A percentile compares a stretch with the other conserved stretches of the same genome.
Evolutionary conservation across 1,140 invertebrate species (phyloP).

Genomic region (Drosophila tani): DNA sequence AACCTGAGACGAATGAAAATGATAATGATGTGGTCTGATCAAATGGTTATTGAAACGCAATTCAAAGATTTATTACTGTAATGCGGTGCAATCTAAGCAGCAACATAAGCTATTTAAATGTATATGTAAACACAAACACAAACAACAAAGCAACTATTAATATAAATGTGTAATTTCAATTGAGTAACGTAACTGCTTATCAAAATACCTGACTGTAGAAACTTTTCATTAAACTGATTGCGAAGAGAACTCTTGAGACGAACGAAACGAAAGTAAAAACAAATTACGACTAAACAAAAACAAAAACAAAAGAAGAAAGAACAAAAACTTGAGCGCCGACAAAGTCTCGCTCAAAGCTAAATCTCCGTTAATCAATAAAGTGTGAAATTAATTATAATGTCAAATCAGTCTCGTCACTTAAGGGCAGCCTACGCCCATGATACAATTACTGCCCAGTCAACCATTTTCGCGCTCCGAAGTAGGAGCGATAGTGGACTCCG

Average conservation of each 20-base stretch:
- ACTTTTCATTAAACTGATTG: constrained; percentile 70
- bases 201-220: constrained; percentile 81
- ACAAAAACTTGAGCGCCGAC: constrained; percentile 58
- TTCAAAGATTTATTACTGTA: constrained; percentile 66
- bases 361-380: constrained; percentile 67
- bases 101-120: constrained; percentile 69
- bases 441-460: no score
- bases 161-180: constrained; percentile 74
- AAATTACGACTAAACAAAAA: constrained; percentile 53
- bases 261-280: constrained; percentile 39
- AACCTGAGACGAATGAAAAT: constrained; percentile 38
- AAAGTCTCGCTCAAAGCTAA: constrained; percentile 47
- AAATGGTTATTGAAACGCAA: constrained; percentile 59
- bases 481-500: no score
- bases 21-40: constrained; percentile 52
- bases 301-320: constrained; percentile 26
- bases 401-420: constrained; percentile 15
- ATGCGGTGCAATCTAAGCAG: constrained; percentile 65
- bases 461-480: no score
- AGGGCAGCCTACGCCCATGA: no score
- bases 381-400: constrained; percentile 52
- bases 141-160: constrained; percentile 45
- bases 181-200: constrained; percentile 80
- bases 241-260: constrained; percentile 40
- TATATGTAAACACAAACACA: constrained; percentile 56